Evolutionary conservation across 2,797 vertebrate genomes (phyloP), one percentile per base, ranked within the genome.

Genomic region (Sebastes ruberrimus): DNA sequence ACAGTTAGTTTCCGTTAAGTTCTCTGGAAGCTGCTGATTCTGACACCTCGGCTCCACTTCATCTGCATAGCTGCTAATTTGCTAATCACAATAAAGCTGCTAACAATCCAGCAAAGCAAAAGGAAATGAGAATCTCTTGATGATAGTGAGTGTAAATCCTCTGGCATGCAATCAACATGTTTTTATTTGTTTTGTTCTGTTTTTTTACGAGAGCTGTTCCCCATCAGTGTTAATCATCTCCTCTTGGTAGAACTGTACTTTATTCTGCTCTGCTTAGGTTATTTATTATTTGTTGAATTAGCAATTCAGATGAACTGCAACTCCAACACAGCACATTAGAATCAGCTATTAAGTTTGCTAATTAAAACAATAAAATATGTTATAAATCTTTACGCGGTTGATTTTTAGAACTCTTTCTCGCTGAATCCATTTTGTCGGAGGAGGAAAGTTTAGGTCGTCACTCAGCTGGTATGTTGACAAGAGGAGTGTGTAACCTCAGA

Each of bases 1-100:
- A 69, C 70, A 71, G 67, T 72, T 88, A 65, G 63, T 85, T 89
- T 72, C 35, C 22, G 23, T 67, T 57, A 35, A 73, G 53, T 81
- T 71, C 70, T 82, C 75, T 81, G 35, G 78, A 85, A 85, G 70
- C 55, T 56, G n/a, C 84, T 64, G 68, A 73, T 89, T 86, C 79
- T 81, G 84, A 89, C 88, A 76, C 78, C 80, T 82, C 68, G 20
- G 76, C 84, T 72, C 28, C 46, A 68, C 80, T 78, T 85, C 57
- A 83, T 92, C 87, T 90, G 61, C 86, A 81, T 64, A 76, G 63
- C 23, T 10, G 71, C 74, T 90, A 89, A 92, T 92, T 89, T 81
- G 73, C 80, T 86, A 83, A 92, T 93, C 75, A 86, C 80, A 84
- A 72, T 75, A 82, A 90, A 91, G 81, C 75, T 85, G 78, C 38